Conservation (phyloP, 2,113 vertebrate species). For the Grallaria varia region DNA sequence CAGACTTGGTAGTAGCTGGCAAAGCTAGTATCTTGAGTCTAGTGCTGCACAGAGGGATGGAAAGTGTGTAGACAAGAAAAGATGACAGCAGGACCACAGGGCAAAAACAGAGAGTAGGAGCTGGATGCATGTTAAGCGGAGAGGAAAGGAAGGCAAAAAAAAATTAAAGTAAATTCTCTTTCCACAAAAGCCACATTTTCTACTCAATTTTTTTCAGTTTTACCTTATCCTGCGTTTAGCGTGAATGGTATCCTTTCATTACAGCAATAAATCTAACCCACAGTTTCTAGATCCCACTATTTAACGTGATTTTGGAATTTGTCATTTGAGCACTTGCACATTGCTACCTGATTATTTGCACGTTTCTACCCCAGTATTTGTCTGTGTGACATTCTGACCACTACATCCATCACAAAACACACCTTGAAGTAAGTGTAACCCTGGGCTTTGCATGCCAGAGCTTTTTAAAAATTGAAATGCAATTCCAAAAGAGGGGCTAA, state of each 20-base stretch:
- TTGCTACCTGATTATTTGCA: not conserved
- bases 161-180: not conserved
- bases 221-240: not conserved
- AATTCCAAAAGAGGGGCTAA: not conserved
- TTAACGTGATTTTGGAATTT: not conserved
- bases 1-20: not conserved
- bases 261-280: not conserved
- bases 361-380: not conserved
- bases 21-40: not conserved
- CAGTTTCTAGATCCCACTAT: not conserved
- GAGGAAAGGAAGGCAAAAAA: not conserved
- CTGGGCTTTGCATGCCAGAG: not conserved
- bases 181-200: not conserved
- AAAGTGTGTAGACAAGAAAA: not conserved
- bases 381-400: not conserved
- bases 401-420: not conserved
- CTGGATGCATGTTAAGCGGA: not conserved
- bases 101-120: not conserved
- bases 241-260: not conserved
- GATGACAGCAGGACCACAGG: not conserved
- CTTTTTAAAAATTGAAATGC: not conserved
- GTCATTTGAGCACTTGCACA: not conserved
- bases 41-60: not conserved
- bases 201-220: not conserved
- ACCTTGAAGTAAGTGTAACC: not conserved